phyloP scores from a whole-genome alignment of 1,140 invertebrate species.

The Neodiprion lecontei region DNA sequence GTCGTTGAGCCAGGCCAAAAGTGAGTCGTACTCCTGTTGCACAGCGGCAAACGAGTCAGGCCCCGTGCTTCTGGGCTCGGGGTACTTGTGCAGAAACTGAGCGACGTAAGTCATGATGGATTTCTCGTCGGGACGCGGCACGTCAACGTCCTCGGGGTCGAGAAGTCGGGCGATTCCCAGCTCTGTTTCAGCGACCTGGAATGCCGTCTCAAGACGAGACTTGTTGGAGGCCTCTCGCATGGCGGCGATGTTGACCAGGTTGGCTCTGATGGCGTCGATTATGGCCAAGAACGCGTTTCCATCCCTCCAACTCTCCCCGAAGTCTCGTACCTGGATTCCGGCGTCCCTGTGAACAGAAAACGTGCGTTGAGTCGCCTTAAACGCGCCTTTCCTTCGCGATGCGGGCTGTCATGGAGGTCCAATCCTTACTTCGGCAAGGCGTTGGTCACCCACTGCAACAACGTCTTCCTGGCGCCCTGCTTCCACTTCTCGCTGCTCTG shows the following conservation, averaged over 20 bases:
- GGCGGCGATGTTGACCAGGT: constrained; percentile 86
- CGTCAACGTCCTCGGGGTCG: constrained; percentile 97
- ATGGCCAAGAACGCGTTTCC: constrained; percentile 96
- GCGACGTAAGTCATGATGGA: constrained; percentile 99
- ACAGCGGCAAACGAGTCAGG: constrained; percentile 76
- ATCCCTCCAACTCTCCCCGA: constrained; percentile 96
- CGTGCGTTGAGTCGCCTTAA: constrained; percentile 19
- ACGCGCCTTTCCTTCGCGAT: constrained; percentile 19
- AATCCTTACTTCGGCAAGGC: constrained; percentile 84
- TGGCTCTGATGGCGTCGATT: constrained; percentile 93
- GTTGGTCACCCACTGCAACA: constrained; percentile 94
- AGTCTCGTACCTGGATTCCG: constrained; percentile 91
- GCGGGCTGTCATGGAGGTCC: not conserved
- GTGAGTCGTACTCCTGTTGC: constrained; percentile 79
- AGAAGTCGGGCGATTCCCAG: constrained; percentile 92
- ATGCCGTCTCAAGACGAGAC: constrained; percentile 89
- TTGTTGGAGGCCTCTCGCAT: constrained; percentile 80
- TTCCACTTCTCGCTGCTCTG: constrained; percentile 75
- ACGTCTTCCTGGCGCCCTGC: constrained; percentile 88
- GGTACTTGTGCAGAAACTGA: constrained; percentile 96
- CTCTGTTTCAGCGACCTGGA: constrained; percentile 90
- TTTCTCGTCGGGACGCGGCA: constrained; percentile 95
- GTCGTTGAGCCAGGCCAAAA: constrained; percentile 82
- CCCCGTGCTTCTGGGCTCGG: constrained; percentile 76
- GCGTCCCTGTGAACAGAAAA: constrained; percentile 70